Evolutionary conservation across 2,888 invertebrate species (phyloP), one percentile per base, ranked within the genome.

Genomic region (Parthenolecanium corni): DNA sequence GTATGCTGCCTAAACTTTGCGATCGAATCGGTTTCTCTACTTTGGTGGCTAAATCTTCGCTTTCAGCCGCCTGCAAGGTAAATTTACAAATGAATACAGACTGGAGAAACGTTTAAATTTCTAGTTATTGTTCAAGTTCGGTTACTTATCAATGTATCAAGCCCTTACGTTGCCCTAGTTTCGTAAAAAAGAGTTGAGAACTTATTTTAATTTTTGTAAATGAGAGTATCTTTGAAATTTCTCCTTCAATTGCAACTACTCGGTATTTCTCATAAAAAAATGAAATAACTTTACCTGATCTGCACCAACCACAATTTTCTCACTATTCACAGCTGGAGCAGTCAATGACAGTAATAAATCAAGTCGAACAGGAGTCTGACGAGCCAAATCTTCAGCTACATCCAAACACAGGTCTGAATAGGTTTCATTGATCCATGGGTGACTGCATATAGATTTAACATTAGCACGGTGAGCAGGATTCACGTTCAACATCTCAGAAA

Each of bases 401-500:
- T 88, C 86, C 66, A 92, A 76, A 73, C 93, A 91, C 46, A 58
- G 23, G 36, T 84, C 82, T 67, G 83, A 82, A 71, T 87, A 89
- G 0, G 85, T 85, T 69, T 83, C 82, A 74, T 97, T 96, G 65
- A 97, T 89, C 97, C 97, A 98, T 89, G 91, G 88, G 77, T 98
- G 91, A 49, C 85, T 83, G 72, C 96, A 94, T 67, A 98, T 94
- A 73, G 90, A 91, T 66, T 89, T 86, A 67, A 98, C 91, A 70
- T 88, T 89, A 11, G 95, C 93, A 68, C 97, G 81, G 71, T 87
- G 83, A 52, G 83, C 78, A 0, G 96, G 91, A 71, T 89, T 88
- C 46, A 96, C 94, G 1, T 92, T 91, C 70, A 98, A 78, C 88
- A 98, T 91, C 69, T 90, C 90, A 54, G 90, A 82, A 67, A 98